Evolutionary conservation across 1,140 invertebrate genomes (phyloP).

Genomic region (Stegodyphus dumicola): DNA sequence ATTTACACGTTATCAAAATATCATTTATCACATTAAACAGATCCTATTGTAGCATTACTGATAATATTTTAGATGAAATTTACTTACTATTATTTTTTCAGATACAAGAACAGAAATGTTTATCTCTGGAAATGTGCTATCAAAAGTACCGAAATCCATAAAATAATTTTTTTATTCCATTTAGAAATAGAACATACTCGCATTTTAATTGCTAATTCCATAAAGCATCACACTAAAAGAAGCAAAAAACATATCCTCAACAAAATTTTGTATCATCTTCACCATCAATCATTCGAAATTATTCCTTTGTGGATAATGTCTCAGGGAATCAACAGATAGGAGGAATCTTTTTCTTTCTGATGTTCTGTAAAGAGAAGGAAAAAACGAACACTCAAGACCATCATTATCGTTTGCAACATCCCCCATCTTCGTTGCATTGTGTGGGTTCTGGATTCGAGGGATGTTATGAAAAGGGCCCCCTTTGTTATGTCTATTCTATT

Average conservation of each 20-base stretch:
- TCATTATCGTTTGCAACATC: slow-evolving; percentile 50
- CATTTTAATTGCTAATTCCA: no score
- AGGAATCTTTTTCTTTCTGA: slow-evolving; percentile 17
- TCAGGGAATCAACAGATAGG: slow-evolving; percentile 58
- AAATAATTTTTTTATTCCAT: no score
- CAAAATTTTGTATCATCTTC: slow-evolving; percentile 56
- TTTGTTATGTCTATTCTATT: slow-evolving; percentile 55
- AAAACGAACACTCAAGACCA: slow-evolving; percentile 45
- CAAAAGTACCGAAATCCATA: no score
- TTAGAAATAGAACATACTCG: no score
- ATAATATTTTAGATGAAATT: no score
- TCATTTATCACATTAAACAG: no score
- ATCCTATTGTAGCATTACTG: no score
- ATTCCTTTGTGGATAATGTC: slow-evolving; percentile 59
- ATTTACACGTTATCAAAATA: no score
- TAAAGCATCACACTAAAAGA: no score
- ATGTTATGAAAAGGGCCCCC: slow-evolving; percentile 35
- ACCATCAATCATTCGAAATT: slow-evolving; percentile 51
- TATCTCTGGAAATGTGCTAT: no score
- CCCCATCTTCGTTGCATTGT: slow-evolving; percentile 37
- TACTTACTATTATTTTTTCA: no score
- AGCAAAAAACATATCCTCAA: not conserved
- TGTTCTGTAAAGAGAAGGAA: not conserved
- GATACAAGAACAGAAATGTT: no score
- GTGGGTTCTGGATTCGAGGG: slow-evolving; percentile 1